These are phyloP conservation scores for Papilio elwesi DNA, from an alignment of 2,888 invertebrate species.

Conservation along the genomic window DNA sequence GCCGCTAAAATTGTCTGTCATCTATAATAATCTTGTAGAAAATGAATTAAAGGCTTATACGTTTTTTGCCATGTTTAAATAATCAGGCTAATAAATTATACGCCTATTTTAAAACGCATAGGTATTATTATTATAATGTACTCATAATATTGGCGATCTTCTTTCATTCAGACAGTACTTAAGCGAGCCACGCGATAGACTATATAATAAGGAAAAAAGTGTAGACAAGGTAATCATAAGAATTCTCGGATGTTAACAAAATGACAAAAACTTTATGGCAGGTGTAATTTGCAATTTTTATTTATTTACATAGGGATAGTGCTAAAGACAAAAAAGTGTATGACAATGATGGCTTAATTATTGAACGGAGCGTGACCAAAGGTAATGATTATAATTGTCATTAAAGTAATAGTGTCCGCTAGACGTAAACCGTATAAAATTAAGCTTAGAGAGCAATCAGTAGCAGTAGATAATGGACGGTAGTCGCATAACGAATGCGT, in stretches of 20 bases:
- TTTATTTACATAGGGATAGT: constrained; percentile 36
- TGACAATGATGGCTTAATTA: constrained; percentile 59
- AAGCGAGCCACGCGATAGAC: constrained; percentile 4
- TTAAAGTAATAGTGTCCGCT: constrained; percentile 66
- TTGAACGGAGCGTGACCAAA: constrained; percentile 67
- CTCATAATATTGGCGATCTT: constrained; percentile 31
- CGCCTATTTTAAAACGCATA: constrained; percentile 31
- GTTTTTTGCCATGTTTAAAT: constrained; percentile 34
- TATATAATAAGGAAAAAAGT: constrained; percentile 36
- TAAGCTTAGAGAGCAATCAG: constrained; percentile 57
- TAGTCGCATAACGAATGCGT: constrained; percentile 70
- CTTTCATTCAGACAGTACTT: constrained; percentile 11
- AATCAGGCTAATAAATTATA: constrained; percentile 24
- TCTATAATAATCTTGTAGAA: constrained; percentile 31
- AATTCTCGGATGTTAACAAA: constrained; percentile 34
- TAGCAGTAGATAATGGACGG: constrained; percentile 63
- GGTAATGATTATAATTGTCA: constrained; percentile 72
- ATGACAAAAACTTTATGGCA: constrained; percentile 37
- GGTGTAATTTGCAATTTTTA: constrained; percentile 40
- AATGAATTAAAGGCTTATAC: constrained; percentile 25
- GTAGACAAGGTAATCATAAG: constrained; percentile 33
- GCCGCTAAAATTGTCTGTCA: constrained; percentile 29
- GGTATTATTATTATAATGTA: constrained; percentile 30
- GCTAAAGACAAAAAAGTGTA: constrained; percentile 28
- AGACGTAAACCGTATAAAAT: constrained; percentile 72